These are phyloP conservation scores for Callorhinus ursinus DNA, from an alignment of 2,113 vertebrate species.

Conservation along the genomic window DNA sequence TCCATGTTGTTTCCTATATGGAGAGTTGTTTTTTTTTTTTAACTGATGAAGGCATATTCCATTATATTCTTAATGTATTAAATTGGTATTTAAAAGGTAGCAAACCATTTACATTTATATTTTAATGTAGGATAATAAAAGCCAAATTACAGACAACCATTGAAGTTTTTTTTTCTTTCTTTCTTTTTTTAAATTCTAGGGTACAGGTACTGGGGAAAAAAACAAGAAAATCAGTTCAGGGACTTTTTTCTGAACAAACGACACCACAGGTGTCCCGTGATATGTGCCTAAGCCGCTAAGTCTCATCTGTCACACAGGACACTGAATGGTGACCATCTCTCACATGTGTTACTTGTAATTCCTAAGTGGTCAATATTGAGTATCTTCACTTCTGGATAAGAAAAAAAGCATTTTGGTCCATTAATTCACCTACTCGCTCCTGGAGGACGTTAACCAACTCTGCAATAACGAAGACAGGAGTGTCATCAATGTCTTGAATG, in stretches of 20 bases:
- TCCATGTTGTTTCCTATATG: not conserved
- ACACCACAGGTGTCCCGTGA: not conserved
- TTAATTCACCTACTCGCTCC: slow-evolving; percentile 97
- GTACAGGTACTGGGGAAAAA: not conserved
- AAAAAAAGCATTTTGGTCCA: slow-evolving; percentile 99
- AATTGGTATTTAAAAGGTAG: not conserved
- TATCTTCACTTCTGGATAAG: slow-evolving; percentile 94
- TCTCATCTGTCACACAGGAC: not conserved
- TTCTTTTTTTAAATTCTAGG: not conserved
- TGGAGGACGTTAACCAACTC: slow-evolving; percentile 96
- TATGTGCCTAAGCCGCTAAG: not conserved
- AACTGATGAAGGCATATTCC: not conserved
- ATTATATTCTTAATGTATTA: slow-evolving; percentile 17
- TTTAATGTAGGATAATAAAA: slow-evolving; percentile 67
- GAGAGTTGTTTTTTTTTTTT: not conserved
- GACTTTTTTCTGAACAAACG: slow-evolving; percentile 54
- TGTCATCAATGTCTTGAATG: slow-evolving; percentile 98
- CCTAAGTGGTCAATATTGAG: not conserved
- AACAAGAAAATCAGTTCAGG: slow-evolving; percentile 46
- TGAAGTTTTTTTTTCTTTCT: not conserved
- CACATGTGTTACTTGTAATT: slow-evolving; percentile 21
- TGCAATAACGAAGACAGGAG: slow-evolving; percentile 95
- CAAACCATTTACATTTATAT: not conserved
- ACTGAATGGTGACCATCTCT: not conserved
- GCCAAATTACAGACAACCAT: slow-evolving; percentile 39